Evolutionary conservation across 2,113 vertebrate genomes (phyloP).

Genomic region (Myiozetetes cayanensis): DNA sequence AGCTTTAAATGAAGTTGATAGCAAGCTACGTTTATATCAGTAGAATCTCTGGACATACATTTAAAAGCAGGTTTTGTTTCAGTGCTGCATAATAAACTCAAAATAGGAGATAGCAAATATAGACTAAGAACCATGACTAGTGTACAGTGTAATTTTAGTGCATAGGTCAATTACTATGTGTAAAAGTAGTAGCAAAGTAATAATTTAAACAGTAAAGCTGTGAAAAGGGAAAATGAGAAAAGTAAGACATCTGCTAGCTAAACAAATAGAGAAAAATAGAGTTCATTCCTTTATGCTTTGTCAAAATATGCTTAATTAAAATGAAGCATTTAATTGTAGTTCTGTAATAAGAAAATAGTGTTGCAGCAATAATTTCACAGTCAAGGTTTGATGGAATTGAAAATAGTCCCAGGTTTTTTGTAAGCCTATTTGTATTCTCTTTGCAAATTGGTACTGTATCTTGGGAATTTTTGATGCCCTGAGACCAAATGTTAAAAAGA

Average conservation of each 20-base stretch:
- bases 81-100: neutral
- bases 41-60: neutral
- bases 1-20: neutral
- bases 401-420: neutral
- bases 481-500: neutral
- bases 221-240: conserved; percentile 24
- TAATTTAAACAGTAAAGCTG: conserved; percentile 43
- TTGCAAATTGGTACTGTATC: neutral
- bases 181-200: conserved; percentile 43
- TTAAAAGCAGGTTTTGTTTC: conserved; percentile 14
- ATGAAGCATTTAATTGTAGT: conserved; percentile 45
- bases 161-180: conserved; percentile 55
- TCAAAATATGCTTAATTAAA: conserved; percentile 57
- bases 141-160: conserved; percentile 32
- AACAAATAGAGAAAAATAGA: conserved; percentile 23
- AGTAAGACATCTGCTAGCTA: conserved; percentile 25
- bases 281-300: conserved; percentile 33
- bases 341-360: conserved; percentile 8
- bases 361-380: conserved; percentile 34
- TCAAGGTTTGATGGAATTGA: conserved; percentile 28
- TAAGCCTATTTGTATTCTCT: neutral
- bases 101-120: neutral
- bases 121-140: conserved; percentile 10
- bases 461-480: neutral
- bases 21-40: neutral